phyloP scores from a whole-genome alignment of 2,888 invertebrate genomes.

The Diplolepis rosae region DNA sequence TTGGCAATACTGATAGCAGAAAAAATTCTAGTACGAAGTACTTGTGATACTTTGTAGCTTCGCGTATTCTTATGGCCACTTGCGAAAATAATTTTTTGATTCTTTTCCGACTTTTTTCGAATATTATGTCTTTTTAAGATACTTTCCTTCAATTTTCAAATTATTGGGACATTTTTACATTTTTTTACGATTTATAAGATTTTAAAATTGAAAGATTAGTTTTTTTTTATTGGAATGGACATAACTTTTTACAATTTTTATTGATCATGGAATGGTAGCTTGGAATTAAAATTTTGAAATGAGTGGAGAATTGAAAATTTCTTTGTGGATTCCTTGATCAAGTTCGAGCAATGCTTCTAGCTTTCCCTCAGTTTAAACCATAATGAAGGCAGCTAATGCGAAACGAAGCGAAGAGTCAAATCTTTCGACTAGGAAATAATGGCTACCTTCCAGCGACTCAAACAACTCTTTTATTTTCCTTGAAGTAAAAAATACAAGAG shows the following conservation, averaged over 20 bases:
- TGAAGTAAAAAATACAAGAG: background rate
- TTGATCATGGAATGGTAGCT: too few species aligned
- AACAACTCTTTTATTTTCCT: conserved; percentile 1
- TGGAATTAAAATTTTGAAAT: background rate
- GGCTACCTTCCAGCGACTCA: conserved; percentile 9
- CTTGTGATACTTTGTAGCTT: conserved; percentile 1
- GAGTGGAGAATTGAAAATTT: conserved; percentile 1
- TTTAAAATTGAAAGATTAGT: too few species aligned
- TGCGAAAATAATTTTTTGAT: too few species aligned
- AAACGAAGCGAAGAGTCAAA: conserved; percentile 28
- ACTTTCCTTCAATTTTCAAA: too few species aligned
- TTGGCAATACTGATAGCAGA: conserved; percentile 10
- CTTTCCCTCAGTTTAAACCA: conserved; percentile 16
- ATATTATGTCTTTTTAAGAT: too few species aligned
- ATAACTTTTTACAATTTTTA: too few species aligned
- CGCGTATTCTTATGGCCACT: background rate
- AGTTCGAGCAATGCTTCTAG: background rate
- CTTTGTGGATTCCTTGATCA: background rate
- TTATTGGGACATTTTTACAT: too few species aligned
- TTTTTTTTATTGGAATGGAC: too few species aligned
- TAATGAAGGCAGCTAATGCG: conserved; percentile 16
- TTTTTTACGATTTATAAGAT: too few species aligned
- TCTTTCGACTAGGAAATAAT: conserved; percentile 25
- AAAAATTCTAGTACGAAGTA: conserved; percentile 6
- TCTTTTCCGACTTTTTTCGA: too few species aligned